Percentiles rank a stretch among this genome's conserved stretches.
phyloP scores from a whole-genome alignment of 2,888 invertebrate genomes.

The Aleiodes alternator region DNA sequence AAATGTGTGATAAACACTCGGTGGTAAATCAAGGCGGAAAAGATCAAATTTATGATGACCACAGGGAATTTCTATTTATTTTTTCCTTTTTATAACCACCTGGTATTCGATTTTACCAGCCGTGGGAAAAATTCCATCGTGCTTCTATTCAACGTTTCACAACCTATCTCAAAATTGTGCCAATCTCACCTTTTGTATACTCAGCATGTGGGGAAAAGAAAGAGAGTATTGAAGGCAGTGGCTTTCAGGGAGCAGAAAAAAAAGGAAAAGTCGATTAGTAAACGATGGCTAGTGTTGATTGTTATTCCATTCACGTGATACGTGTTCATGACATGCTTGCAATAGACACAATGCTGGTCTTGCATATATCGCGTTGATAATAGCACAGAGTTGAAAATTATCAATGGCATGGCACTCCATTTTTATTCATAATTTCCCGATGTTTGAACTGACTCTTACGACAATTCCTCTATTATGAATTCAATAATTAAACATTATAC shows the following conservation, averaged over 20 bases:
- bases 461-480: neutral
- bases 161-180: constrained; percentile 24
- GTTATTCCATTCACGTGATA: constrained; percentile 35
- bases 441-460: neutral
- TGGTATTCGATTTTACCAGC: constrained; percentile 23
- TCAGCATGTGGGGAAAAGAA: neutral
- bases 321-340: neutral
- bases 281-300: constrained; percentile 21
- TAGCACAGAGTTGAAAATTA: neutral
- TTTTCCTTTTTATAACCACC: neutral
- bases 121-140: constrained; percentile 9
- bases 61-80: constrained; percentile 20
- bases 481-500: constrained; percentile 1
- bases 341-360: too few species aligned
- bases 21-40: neutral
- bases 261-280: constrained; percentile 17
- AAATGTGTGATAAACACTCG: neutral
- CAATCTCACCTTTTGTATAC: constrained; percentile 22
- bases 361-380: too few species aligned
- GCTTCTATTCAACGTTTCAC: constrained; percentile 10
- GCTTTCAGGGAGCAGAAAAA: neutral
- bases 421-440: neutral
- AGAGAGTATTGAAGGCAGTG: constrained; percentile 10
- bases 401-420: too few species aligned
- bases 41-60: constrained; percentile 39